Conservation (phyloP, 2,113 vertebrate genomes). For the Lagenorhynchus albirostris region DNA sequence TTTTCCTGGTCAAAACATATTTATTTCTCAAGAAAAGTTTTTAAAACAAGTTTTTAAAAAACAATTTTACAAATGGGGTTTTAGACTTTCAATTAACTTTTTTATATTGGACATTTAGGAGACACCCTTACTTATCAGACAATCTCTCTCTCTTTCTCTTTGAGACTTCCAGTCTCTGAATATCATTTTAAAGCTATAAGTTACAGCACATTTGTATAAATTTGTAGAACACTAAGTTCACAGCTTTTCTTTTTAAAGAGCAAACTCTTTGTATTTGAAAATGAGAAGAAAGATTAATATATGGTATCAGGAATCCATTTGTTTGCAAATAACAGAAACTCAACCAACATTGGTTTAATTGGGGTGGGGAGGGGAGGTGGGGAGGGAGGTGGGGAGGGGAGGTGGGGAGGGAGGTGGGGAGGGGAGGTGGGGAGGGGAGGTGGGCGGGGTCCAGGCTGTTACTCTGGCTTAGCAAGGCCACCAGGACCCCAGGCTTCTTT, state of each 20-base stretch:
- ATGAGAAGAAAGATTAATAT: background rate
- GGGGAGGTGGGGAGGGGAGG: no score
- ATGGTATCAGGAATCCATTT: background rate
- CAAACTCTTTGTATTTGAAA: background rate
- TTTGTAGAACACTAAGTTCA: background rate
- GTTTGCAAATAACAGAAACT: background rate
- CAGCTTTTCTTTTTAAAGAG: background rate
- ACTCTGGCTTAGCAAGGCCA: background rate
- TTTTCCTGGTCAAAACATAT: background rate
- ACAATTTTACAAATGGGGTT: background rate
- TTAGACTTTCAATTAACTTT: slow-evolving; percentile 5
- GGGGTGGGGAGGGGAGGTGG: no score
- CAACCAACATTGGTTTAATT: background rate
- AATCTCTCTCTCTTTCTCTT: background rate
- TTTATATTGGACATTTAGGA: slow-evolving; percentile 25
- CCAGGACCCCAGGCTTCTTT: background rate
- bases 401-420: no score
- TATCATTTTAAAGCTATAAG: slow-evolving; percentile 25
- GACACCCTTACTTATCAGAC: background rate
- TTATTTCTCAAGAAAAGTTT: background rate
- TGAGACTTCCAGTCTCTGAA: background rate
- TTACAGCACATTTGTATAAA: background rate
- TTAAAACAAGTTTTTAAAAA: background rate
- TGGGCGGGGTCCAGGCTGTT: background rate
- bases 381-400: no score